These are phyloP conservation scores for Manis javanica DNA, from an alignment of 2,797 vertebrate species.

Conservation along the genomic window DNA sequence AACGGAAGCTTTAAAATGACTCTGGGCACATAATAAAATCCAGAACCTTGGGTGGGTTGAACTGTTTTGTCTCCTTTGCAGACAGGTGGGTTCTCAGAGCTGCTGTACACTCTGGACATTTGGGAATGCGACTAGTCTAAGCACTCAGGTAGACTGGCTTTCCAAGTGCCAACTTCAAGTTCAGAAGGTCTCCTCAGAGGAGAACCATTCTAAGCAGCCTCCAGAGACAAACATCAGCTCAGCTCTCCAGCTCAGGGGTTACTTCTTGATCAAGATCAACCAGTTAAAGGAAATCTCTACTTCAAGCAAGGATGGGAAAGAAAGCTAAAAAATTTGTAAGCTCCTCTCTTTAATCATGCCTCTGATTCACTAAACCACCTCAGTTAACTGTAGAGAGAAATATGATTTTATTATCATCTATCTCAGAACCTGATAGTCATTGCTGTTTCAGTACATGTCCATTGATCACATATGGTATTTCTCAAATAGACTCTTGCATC, in stretches of 20 bases:
- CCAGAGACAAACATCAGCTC: background rate
- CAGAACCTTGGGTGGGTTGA: background rate
- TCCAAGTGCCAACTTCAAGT: background rate
- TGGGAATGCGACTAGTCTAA: background rate
- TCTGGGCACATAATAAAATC: background rate
- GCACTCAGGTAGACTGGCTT: background rate
- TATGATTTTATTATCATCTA: background rate
- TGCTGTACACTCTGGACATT: background rate
- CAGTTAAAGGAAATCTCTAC: background rate
- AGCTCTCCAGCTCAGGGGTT: background rate
- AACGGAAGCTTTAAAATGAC: conserved; percentile 1
- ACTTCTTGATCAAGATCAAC: background rate
- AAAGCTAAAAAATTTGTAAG: background rate
- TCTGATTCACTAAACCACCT: background rate
- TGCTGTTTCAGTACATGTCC: background rate
- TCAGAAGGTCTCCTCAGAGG: background rate
- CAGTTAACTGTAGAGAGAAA: background rate
- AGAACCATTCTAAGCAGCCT: background rate
- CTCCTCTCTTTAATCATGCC: background rate
- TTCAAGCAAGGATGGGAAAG: background rate
- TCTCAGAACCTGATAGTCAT: background rate
- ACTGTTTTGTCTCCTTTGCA: background rate
- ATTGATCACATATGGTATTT: background rate
- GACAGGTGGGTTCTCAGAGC: background rate
- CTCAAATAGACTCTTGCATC: background rate